A percentile compares a stretch with the other conserved stretches of the same genome.
phyloP scores from a whole-genome alignment of 2,888 invertebrate genomes.

The Crossocerus cetratus region DNA sequence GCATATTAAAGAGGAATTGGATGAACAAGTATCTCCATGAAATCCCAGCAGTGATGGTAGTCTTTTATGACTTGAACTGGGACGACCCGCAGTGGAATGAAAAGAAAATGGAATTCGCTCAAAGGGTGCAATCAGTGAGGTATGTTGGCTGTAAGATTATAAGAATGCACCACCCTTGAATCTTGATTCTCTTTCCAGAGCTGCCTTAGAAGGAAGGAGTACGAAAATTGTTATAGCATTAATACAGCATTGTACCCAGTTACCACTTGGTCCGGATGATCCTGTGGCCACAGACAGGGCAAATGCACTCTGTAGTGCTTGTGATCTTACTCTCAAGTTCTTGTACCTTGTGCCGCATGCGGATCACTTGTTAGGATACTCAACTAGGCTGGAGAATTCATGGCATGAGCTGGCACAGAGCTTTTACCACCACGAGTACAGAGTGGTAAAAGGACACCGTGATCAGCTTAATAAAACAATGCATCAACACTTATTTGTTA shows the following conservation, averaged over 20 bases:
- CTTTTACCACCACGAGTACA: constrained; percentile 94
- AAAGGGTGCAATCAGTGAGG: constrained; percentile 89
- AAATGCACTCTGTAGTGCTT: constrained; percentile 92
- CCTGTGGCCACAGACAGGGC: constrained; percentile 93
- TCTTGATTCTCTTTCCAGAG: constrained; percentile 76
- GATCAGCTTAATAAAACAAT: constrained; percentile 94
- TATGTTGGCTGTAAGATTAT: constrained; percentile 61
- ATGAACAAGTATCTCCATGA: constrained; percentile 93
- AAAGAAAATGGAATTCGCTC: constrained; percentile 95
- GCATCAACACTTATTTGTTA: constrained; percentile 93
- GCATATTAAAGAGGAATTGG: constrained; percentile 96
- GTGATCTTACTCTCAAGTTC: constrained; percentile 94
- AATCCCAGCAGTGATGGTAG: constrained; percentile 94
- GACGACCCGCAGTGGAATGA: constrained; percentile 96
- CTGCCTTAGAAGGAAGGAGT: constrained; percentile 84
- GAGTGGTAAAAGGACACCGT: constrained; percentile 90
- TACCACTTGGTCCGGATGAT: constrained; percentile 89
- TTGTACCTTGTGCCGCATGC: constrained; percentile 94
- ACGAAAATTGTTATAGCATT: constrained; percentile 92
- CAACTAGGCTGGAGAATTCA: constrained; percentile 91
- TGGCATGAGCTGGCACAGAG: constrained; percentile 95
- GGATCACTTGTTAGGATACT: constrained; percentile 89
- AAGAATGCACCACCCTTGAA: neutral
- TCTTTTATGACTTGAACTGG: constrained; percentile 99
- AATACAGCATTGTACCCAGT: constrained; percentile 89